Evolutionary conservation across 2,113 vertebrate species (phyloP), one percentile per base, ranked within the genome.

Genomic region (Vombatus ursinus): DNA sequence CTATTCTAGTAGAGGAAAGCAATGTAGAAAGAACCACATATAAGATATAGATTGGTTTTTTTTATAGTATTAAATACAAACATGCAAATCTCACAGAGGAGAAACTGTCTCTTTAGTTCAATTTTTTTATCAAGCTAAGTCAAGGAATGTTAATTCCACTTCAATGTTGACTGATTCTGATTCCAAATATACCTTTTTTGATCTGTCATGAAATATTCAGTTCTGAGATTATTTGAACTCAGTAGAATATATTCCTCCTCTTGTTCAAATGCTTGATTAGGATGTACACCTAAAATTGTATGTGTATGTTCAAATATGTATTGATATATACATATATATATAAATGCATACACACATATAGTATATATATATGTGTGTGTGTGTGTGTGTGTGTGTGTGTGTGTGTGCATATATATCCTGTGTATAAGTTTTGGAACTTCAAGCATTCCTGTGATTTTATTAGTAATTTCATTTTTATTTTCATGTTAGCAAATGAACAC

Each of bases 11-110:
- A 96, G 10, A 96, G 96, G 24, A 91, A 94, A 97, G 95, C 91
- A 97, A 96, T 93, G 95, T 95, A 84, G 97, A 98, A 93, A 94
- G 96, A 97, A 68, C n/a, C 96, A 49, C 97, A 98, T 98, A 96
- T 96, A 89, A 61, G 96, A 97, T 98, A 96, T 92, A 97, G 94
- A 97, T 95, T 14, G 25, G 52, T 94, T 97, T 95, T 98, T 97
- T 99, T 98, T 98, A 97, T 98, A 98, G 98, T 93, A 97, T 95
- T 93, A 28, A 98, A 68, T 93, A 98, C 96, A 95, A 97, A 96
- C 84, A 97, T 68, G 61, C 92, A 90, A 97, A 50, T 89, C 96
- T 95, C 96, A 94, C 91, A 91, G 94, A 98, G 95, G 96, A 68
- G 96, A 96, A 98, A 98, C 95, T 96, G 92, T 57, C 97, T 95